Evolutionary conservation across 2,113 vertebrate genomes (phyloP), one percentile per base, ranked within the genome.

Genomic region (Reinhardtius hippoglossoides): DNA sequence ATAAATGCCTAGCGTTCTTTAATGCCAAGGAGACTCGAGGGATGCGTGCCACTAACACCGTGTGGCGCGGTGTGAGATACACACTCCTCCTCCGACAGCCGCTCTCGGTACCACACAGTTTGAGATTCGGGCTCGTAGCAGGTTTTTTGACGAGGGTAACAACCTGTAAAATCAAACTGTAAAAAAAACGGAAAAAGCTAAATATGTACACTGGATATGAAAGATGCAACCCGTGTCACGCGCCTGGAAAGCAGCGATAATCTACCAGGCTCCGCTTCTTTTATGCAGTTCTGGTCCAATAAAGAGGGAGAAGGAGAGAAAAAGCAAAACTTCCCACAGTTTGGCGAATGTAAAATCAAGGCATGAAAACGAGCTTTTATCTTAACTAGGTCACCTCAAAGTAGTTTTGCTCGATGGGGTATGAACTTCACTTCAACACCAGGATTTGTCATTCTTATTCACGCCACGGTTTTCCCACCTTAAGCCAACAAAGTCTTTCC

Each of bases 321-420:
- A 21, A 13, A 65, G 15, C 50, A 65, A 72, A 74, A 63, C 61
- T 75, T 61, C 68, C 66, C 60, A 68, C 64, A 67, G 65, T 71
- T 80, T 21, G 18, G 20, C 0, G 44, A 66, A 78, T 72, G 9
- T 46, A 80, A 89, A 88, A 89, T 88, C 71, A 86, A 88, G 79
- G 73, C 74, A 52, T 68, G 84, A 78, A 88, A 88, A 85, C 18
- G 79, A 57, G 59, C 75, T 90, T 91, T 92, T 78, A 92, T 91
- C 86, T 85, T 86, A 90, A 89, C 73, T 89, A 80, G 85, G 82
- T 78, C 81, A 60, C 46, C 70, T 80, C 76, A 78, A 67, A 86
- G 80, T 73, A 80, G 57, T 76, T 78, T 87, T 65, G 21, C 80
- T 87, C 55, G 61, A 42, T 55, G 72, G 62, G 56, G 42, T 59